Evolutionary conservation across 2,888 invertebrate species (phyloP), one percentile per base, ranked within the genome.

Genomic region (Sussaba pulchella): DNA sequence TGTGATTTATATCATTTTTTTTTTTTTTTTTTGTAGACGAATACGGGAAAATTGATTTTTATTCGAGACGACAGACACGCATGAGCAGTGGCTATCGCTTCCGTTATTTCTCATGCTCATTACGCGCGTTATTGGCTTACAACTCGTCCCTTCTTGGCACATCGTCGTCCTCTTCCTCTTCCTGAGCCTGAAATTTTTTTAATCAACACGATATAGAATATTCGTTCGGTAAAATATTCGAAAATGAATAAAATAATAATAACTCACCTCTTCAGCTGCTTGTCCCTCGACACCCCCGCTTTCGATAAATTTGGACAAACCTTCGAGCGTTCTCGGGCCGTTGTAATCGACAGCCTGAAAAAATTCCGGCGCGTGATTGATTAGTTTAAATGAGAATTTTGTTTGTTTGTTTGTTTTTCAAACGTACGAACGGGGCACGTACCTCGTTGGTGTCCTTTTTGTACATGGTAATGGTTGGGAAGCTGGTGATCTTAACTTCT

Each of bases 381-480:
- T n/a, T n/a, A n/a, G n/a, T n/a, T n/a, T n/a, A 12, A 54, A 24
- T 86, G 61, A 72, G 81, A 78, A 75, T 63, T 64, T 45, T 24
- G 47, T 19, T 9, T 64, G n/a, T n/a, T n/a, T n/a, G n/a, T n/a
- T n/a, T n/a, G n/a, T 47, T 52, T 14, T 31, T n/a, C 39, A 6
- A 36, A 50, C 26, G 36, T 10, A 17, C 3, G 3, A 41, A 61
- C 17, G 50, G 43, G 39, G 6, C 31, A 70, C 78, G 72, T 91
- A 96, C 95, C 93, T 98, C 96, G 93, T 98, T 98, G 88, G 97
- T 96, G 66, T 95, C 96, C 94, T 99, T 99, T 87, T 97, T 96
- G 95, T 98, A 99, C 89, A 98, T 94, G 90, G 97, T 98, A 92
- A 99, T 95, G 82, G 98, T 99, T 81, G 99, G 99, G 96, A 98